Evolutionary conservation across 1,140 invertebrate species (phyloP).

Genomic region (Eciton burchellii): DNA sequence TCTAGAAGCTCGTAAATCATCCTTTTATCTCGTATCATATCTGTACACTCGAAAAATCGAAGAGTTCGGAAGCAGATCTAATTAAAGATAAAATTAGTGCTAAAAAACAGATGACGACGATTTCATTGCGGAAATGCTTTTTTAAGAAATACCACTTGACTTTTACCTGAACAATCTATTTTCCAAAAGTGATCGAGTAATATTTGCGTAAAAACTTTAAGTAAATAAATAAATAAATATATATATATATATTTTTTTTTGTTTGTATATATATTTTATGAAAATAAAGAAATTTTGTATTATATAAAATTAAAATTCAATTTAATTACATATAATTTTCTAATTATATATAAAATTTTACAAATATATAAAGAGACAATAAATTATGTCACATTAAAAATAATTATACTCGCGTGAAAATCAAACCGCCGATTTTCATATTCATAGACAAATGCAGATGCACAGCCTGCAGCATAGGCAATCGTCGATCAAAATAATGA

Average conservation of each 20-base stretch:
- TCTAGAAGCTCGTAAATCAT: not conserved
- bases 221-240: too few relatives aligned
- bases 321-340: not conserved
- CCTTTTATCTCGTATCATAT: not conserved
- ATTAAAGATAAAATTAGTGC: constrained; percentile 1
- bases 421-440: not conserved
- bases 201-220: not conserved
- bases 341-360: too few relatives aligned
- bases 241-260: too few relatives aligned
- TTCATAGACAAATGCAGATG: not conserved
- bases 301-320: constrained; percentile 6
- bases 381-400: too few relatives aligned
- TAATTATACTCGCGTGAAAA: not conserved
- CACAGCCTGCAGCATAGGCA: not conserved
- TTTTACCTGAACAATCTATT: not conserved
- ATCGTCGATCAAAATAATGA: constrained; percentile 14
- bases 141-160: not conserved
- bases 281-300: not conserved
- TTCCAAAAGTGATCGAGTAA: not conserved
- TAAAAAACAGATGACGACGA: not conserved
- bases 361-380: too few relatives aligned
- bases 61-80: not conserved
- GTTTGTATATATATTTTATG: not conserved
- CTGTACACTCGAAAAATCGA: not conserved
- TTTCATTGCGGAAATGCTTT: not conserved